Evolutionary conservation across 2,797 vertebrate genomes (phyloP), one percentile per base, ranked within the genome.

Genomic region (Tragopan temminckii): DNA sequence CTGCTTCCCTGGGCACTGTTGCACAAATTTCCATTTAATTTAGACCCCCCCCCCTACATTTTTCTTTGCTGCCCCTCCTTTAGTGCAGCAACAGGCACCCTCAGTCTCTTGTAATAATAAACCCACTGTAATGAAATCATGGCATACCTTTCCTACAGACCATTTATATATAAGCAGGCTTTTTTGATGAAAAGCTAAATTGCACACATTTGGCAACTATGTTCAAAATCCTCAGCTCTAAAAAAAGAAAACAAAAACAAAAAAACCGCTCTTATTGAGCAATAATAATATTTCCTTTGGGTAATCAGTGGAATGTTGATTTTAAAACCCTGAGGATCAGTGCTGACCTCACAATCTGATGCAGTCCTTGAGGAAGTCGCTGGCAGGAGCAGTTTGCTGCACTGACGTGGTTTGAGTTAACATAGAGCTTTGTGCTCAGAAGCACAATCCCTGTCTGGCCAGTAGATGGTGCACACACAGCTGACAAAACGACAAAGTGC

Each of bases 401-500:
- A 36, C 33, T 27, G 59, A 20, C 33, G 23, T 1, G 14, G n/a
- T 17, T 9, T 3, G 25, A 42, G 45, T 35, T 8, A 9, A 33
- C 11, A 9, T 4, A 36, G n/a, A 50, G 46, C 21, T 31, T 15
- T 18, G 8, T 4, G 46, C 59, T 31, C 6, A 15, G 63, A 53
- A 87, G 3, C 11, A 5, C 10, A 33, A 48, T 12, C 66, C 55
- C 10, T 3, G 7, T 61, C 36, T 63, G 40, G 85, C 95, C 96
- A 82, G 91, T 62, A 97, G 96, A 86, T 97, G 95, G 57, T 67
- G 45, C 74, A 81, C 77, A 23, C 35, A 19, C 70, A 89, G 83
- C 59, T 70, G 87, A 42, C 24, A 80, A 45, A 36, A 9, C 16
- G 45, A 33, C 55, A 33, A 31, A 53, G 11, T 6, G 31, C 33